phyloP scores from a whole-genome alignment of 2,113 vertebrate species.

The Onychostruthus taczanowskii region DNA sequence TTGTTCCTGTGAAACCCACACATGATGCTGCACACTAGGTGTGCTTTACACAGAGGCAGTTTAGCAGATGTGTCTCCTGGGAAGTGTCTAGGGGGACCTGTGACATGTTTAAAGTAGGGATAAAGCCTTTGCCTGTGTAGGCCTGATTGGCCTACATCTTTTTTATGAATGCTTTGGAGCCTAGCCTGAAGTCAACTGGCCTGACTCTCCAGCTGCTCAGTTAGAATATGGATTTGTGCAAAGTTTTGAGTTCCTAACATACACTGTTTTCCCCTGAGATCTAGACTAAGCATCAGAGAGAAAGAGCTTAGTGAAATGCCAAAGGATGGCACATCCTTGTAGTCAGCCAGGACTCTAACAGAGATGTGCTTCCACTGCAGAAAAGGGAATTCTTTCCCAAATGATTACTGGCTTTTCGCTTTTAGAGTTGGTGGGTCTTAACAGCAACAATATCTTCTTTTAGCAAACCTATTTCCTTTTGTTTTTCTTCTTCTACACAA shows the following conservation, averaged over 20 bases:
- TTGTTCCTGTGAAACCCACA: rapidly evolving
- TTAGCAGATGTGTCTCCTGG: neutral
- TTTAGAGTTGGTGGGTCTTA: neutral
- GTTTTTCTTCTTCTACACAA: neutral
- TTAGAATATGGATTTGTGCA: neutral
- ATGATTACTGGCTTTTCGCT: neutral
- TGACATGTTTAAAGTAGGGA: neutral
- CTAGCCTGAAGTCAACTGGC: neutral
- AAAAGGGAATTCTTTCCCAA: neutral
- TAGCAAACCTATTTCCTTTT: neutral
- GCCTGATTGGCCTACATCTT: neutral
- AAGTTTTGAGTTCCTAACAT: neutral
- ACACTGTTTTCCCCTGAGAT: neutral
- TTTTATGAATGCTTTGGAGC: neutral
- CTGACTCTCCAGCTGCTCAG: neutral
- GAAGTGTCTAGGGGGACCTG: neutral
- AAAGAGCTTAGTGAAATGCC: neutral
- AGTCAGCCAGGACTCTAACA: neutral
- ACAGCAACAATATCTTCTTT: neutral
- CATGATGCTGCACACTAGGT: neutral
- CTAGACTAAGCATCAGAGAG: neutral
- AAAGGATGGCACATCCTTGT: neutral
- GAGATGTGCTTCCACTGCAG: neutral
- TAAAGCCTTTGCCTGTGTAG: neutral
- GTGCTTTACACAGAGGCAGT: neutral